Evolutionary conservation across 2,888 invertebrate genomes (phyloP), one percentile per base, ranked within the genome.

Genomic region (Tridacna gigas): DNA sequence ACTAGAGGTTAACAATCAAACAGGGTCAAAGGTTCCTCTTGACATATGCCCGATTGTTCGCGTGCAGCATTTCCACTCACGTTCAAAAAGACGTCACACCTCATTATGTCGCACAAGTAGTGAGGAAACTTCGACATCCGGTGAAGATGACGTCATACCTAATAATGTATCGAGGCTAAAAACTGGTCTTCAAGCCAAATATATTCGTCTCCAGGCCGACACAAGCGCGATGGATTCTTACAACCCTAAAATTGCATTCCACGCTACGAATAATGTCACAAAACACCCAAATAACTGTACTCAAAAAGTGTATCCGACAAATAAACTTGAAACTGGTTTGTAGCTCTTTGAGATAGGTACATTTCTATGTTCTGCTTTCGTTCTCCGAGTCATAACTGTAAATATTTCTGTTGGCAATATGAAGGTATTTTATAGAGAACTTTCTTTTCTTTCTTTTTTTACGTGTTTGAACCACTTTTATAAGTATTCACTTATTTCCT

Each of bases 31-130:
- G 45, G 82, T 83, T 66, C 88, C 88, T 47, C 51, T 88, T 20
- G 88, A 88, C 71, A 83, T 88, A 26, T 88, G 88, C 76, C 88
- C 88, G 18, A 85, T 88, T 22, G 84, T 88, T 18, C 85, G 81
- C 73, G 84, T 88, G 60, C 88, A 83, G 85, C 88, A 88, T 85
- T 85, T 83, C 77, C 83, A 88, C 61, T 80, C 83, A 28, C 77
- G 88, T 45, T 85, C 85, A 47, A 88, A 88, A 56, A 48, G 88
- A 48, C 78, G 88, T 18, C 77, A 83, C 26, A 88, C 81, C 20
- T 88, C 88, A n/a, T 47, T 88, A 11, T 76, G 76, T 80, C 65
- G 79, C 37, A 82, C 79, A 22, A 87, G 83, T 25, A 85, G 85
- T 47, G 82, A 83, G 20, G 84, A 87, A 26, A 74, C 74, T 1